Conservation (phyloP, 2,888 invertebrate species). For the Exephanes ischioxanthus region DNA sequence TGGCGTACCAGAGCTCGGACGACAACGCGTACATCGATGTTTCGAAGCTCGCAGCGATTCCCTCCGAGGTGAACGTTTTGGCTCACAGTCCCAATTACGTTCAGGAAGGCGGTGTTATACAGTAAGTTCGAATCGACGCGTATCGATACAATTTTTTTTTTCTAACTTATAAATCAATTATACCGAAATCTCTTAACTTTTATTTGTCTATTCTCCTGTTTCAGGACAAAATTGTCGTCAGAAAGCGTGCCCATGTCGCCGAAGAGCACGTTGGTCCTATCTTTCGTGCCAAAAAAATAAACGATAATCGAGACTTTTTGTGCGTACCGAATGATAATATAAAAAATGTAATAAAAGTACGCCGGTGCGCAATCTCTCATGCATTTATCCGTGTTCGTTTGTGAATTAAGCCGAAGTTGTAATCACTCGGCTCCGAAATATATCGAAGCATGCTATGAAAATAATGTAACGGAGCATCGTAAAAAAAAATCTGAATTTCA, state of each 20-base stretch:
- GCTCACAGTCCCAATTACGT: slow-evolving; percentile 86
- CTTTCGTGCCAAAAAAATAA: slow-evolving; percentile 88
- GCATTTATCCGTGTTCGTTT: slow-evolving; percentile 56
- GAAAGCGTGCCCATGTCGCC: slow-evolving; percentile 87
- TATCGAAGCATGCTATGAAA: slow-evolving; percentile 45
- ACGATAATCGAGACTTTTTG: slow-evolving; percentile 4
- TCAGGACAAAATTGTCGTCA: slow-evolving; percentile 87
- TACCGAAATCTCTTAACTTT: not conserved
- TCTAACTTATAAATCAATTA: not conserved
- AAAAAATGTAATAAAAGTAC: slow-evolving; percentile 5
- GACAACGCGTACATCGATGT: slow-evolving; percentile 87
- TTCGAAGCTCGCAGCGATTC: slow-evolving; percentile 85
- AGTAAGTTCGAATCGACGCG: slow-evolving; percentile 77
- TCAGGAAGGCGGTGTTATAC: slow-evolving; percentile 83
- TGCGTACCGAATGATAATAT: slow-evolving; percentile 42
- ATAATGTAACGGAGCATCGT: slow-evolving; percentile 62
- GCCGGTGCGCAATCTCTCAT: slow-evolving; percentile 19
- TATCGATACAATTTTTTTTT: slow-evolving; percentile 3
- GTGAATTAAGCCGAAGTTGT: slow-evolving; percentile 51
- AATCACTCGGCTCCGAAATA: slow-evolving; percentile 43
- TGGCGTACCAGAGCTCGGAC: slow-evolving; percentile 89
- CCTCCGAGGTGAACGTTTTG: slow-evolving; percentile 88
- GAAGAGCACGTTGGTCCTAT: slow-evolving; percentile 89
- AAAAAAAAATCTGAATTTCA: slow-evolving; percentile 52
- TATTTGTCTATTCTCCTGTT: slow-evolving; percentile 67